phyloP scores from a whole-genome alignment of 2,797 vertebrate genomes.

The Astyanax mexicanus region DNA sequence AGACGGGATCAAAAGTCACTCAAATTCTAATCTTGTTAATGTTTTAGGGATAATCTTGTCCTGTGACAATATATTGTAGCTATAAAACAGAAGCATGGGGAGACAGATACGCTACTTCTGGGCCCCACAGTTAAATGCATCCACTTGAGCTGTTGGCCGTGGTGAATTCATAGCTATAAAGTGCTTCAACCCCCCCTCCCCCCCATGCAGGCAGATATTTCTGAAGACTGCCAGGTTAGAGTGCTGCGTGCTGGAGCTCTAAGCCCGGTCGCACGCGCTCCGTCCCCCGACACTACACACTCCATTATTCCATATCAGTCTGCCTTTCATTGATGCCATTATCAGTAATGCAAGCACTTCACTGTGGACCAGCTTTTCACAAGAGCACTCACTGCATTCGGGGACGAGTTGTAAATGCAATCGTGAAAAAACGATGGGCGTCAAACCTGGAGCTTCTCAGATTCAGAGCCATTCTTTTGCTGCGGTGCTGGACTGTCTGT shows the following conservation, averaged over 20 bases:
- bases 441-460: conserved; percentile 26
- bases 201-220: conserved; percentile 42
- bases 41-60: too few species aligned
- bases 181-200: conserved; percentile 22
- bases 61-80: neutral
- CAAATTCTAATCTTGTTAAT: too few species aligned
- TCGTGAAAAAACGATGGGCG: conserved; percentile 40
- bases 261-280: conserved; percentile 9
- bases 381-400: conserved; percentile 46
- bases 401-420: conserved; percentile 44
- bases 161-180: conserved; percentile 29
- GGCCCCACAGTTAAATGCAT: conserved; percentile 36
- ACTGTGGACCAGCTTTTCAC: conserved; percentile 46
- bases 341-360: conserved; percentile 54
- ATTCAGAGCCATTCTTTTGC: conserved; percentile 30
- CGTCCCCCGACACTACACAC: conserved; percentile 25
- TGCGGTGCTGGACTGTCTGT: neutral
- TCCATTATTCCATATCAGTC: conserved; percentile 51
- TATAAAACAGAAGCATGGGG: neutral
- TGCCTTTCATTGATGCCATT: conserved; percentile 50
- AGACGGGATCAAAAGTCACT: too few species aligned
- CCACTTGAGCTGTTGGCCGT: conserved; percentile 20
- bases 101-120: neutral
- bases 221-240: conserved; percentile 21
- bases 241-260: conserved; percentile 7